Conservation (phyloP, 2,888 invertebrate genomes). For the Rutpela maculata region DNA sequence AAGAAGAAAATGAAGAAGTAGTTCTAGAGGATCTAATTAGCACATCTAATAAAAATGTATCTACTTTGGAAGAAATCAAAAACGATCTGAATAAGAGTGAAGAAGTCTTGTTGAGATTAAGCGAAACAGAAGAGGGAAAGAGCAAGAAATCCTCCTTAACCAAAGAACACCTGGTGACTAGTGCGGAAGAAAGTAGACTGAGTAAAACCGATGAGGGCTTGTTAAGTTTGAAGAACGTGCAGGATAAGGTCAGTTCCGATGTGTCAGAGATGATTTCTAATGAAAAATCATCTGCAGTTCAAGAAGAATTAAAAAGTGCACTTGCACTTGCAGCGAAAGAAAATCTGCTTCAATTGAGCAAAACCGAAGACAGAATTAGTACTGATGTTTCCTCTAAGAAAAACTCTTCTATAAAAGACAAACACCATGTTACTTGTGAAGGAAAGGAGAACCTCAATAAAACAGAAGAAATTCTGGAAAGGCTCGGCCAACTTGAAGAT, state of each 20-base stretch:
- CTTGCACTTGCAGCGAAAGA: neutral
- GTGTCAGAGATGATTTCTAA: neutral
- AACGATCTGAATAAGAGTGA: conserved; percentile 5
- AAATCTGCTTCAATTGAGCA: neutral
- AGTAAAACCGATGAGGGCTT: neutral
- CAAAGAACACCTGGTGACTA: neutral
- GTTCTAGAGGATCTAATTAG: neutral
- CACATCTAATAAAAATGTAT: conserved; percentile 1
- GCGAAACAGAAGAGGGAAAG: neutral
- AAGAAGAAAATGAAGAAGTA: neutral
- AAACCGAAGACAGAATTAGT: neutral
- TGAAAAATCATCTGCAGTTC: neutral
- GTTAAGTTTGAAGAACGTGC: neutral
- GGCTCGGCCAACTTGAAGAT: neutral
- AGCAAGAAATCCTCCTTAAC: neutral
- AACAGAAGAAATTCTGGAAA: conserved; percentile 26
- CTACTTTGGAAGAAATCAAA: conserved; percentile 19
- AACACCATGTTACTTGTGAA: neutral
- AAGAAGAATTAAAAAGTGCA: neutral
- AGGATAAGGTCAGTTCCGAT: neutral
- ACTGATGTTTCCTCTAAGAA: neutral
- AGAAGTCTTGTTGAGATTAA: conserved; percentile 4
- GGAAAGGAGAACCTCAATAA: conserved; percentile 20
- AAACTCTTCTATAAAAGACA: neutral
- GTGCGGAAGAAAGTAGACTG: neutral